Conservation (phyloP, 2,888 invertebrate species). For the Frankliniella intonsa region DNA sequence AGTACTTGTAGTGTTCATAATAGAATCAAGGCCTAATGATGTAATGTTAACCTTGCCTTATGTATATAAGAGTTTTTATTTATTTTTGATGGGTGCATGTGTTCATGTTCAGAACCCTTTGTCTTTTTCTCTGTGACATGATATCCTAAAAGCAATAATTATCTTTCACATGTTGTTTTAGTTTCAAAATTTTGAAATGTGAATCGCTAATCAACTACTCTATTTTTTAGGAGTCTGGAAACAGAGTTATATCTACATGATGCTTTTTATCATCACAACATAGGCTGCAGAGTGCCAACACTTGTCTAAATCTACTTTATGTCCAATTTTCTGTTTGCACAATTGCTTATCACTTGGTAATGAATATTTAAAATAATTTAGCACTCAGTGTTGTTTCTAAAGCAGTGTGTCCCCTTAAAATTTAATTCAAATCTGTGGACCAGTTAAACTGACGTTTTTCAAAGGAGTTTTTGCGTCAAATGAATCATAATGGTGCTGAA, state of each 20-base stretch:
- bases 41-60: not conserved
- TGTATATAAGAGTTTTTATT: constrained; percentile 25
- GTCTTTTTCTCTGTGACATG: constrained; percentile 9
- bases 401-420: not conserved
- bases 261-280: no score
- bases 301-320: not conserved
- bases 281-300: no score
- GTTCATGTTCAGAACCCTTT: not conserved
- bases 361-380: not conserved
- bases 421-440: constrained; percentile 9
- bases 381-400: not conserved
- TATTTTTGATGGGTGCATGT: constrained; percentile 24
- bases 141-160: constrained; percentile 7
- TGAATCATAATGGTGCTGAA: constrained; percentile 23
- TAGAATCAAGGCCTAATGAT: constrained; percentile 20
- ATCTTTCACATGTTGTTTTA: not conserved
- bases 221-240: no score
- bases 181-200: not conserved
- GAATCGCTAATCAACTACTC: no score
- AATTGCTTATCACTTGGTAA: not conserved
- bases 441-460: constrained; percentile 6
- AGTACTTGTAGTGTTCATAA: not conserved
- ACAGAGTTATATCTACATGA: no score
- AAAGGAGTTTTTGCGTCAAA: constrained; percentile 16
- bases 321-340: not conserved